Evolutionary conservation across 2,797 vertebrate species (phyloP).

Genomic region (Falco naumanni): DNA sequence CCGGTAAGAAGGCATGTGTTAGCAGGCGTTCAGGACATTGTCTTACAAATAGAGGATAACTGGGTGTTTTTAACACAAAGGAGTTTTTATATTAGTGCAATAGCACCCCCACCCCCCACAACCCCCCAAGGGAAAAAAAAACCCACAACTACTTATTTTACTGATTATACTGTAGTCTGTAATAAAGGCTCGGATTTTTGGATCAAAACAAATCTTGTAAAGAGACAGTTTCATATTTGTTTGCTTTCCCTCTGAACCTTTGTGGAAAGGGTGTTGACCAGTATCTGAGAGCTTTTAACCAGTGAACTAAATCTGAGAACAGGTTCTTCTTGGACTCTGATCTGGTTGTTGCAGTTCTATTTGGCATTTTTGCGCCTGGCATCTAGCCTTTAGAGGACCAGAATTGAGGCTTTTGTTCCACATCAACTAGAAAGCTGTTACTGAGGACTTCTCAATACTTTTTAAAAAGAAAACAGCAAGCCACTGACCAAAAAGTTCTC

Average conservation of each 20-base stretch:
- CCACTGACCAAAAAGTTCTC: background rate
- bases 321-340: background rate
- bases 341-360: background rate
- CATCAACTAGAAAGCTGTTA: background rate
- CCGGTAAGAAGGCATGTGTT: background rate
- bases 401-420: fast-evolving
- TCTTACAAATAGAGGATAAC: background rate
- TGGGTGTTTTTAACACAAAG: background rate
- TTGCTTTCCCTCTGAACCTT: background rate
- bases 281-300: background rate
- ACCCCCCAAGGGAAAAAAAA: no score
- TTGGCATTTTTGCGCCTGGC: background rate
- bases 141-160: background rate
- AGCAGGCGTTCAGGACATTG: background rate
- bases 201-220: background rate
- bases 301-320: background rate
- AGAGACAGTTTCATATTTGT: background rate
- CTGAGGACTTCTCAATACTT: background rate
- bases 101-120: no score
- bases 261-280: background rate
- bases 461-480: background rate
- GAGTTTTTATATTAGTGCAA: background rate
- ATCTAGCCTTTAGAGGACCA: background rate
- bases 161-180: background rate
- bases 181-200: background rate